A percentile compares a stretch with the other conserved stretches of the same genome.
Evolutionary conservation across 2,113 vertebrate species (phyloP).

Genomic region (Zapus hudsonius): DNA sequence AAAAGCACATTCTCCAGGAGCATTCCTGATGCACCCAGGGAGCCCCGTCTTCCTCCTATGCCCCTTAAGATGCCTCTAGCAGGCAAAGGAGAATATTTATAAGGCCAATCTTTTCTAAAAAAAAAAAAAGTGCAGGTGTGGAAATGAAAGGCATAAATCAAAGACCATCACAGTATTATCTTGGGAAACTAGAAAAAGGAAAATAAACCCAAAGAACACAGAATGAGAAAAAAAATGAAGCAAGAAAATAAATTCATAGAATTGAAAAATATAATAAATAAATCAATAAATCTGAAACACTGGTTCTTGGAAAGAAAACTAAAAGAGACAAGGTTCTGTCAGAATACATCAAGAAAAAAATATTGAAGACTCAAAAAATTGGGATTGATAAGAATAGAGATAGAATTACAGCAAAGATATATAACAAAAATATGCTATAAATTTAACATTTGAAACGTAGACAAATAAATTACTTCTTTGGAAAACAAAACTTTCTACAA

Average conservation of each 20-base stretch:
- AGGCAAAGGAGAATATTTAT: conserved; percentile 11
- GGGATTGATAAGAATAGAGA: background rate
- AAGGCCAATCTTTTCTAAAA: background rate
- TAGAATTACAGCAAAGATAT: background rate
- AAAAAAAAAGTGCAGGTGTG: background rate
- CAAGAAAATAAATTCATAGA: conserved; percentile 40
- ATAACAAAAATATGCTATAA: conserved; percentile 7
- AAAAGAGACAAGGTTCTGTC: background rate
- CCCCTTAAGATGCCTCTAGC: background rate
- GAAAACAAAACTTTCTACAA: conserved; percentile 22
- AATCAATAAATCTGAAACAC: conserved; percentile 18
- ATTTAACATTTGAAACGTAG: conserved; percentile 30
- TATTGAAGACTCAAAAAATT: background rate
- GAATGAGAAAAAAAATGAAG: conserved; percentile 18
- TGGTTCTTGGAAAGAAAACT: background rate
- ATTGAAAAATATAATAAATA: conserved; percentile 9
- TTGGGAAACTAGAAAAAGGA: conserved; percentile 1
- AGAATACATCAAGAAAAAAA: conserved; percentile 22
- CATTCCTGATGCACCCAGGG: background rate
- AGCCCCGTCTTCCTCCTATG: background rate
- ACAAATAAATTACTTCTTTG: background rate
- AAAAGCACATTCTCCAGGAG: background rate
- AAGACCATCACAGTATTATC: background rate
- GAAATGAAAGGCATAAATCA: conserved; percentile 36
- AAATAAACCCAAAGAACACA: background rate